Evolutionary conservation across 2,888 invertebrate species (phyloP), one percentile per base, ranked within the genome.

Genomic region (Drosophila ezoana): DNA sequence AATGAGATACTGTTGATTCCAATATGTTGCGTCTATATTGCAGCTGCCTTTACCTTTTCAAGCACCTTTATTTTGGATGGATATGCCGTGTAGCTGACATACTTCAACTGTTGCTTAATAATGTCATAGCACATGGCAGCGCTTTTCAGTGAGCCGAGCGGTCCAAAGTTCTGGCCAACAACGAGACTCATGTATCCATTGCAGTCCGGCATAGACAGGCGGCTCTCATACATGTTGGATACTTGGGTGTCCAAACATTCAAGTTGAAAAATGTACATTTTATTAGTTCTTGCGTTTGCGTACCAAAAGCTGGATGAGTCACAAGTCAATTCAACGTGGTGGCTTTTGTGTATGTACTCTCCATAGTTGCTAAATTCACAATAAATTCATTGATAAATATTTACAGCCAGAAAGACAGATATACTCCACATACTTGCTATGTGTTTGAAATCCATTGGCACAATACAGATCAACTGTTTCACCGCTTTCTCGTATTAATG

Each of bases 51-150:
- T 43, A 72, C 80, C 57, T 35, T 10, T 11, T 64, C 35, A 10
- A 79, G 6, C 1, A 72, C 6, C 16, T 23, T 61, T 1, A 43
- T 11, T n/a, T 68, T 64, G 0, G 43, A 0, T 10, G 67, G 58
- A 37, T 61, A 54, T 0, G 79, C 60, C 11, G 72, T 72, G 16
- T 83, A 83, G 38, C 49, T 44, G 4, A 65, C 56, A 47, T 76
- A 70, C 16, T 70, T 79, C 1, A 83, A 20, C n/a, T 59, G 38
- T 1, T 47, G 18, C 5, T 41, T 47, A 0, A 40, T 1, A 5
- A 80, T 14, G 14, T 80, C 70, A n/a, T 57, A 80, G 59, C 79
- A 80, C 0, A 83, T 20, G 1, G 65, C 79, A 0, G 63, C 23
- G 3, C 5, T 53, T 44, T 80, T 83, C 0, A 23, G 5, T 9